Evolutionary conservation across 92 coral and sea anemone species (phyloP), one percentile per base, ranked within the genome.

Genomic region (Meandrina meandrites): DNA sequence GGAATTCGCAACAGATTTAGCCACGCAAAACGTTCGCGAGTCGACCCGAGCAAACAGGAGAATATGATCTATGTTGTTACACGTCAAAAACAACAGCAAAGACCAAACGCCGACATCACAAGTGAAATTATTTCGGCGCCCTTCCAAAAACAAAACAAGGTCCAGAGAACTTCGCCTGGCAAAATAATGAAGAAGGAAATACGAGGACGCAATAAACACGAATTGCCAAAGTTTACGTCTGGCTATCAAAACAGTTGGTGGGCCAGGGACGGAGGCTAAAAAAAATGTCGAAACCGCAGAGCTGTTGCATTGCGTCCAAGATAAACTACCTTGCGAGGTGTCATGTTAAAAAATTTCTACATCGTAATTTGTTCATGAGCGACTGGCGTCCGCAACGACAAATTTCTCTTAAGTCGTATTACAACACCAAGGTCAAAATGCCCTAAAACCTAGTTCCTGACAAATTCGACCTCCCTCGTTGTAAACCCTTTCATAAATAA

Each of bases 371-470:
- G 80, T 60, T 18, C 17, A 22, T 6, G 11, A 6, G 28, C 36
- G 73, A 50, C 24, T 42, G 56, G 9, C 73, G 79, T 35, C 87
- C 74, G 79, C 69, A 42, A 74, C 27, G 72, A 74, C 85, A 83
- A 77, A 76, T 45, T 85, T 85, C 88, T 79, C 57, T 50, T 83
- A 87, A 76, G 81, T 84, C 85, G 92, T 42, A 81, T 81, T 75
- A 90, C 77, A 64, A 81, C 79, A 31, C n/a, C 75, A 75, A 86
- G 90, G 93, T 90, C 88, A 86, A 78, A 72, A 76, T 58, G 80
- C 79, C 80, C 75, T 79, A 81, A 86, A 76, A 86, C 32, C 17
- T 18, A 53, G 76, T 42, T 62, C 34, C 64, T 77, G 60, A 48
- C 81, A 77, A n/a, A 8, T 31, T 22, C 82, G 88, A 85, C 88